phyloP scores from a whole-genome alignment of 2,113 vertebrate species.

The Phainopepla nitens region DNA sequence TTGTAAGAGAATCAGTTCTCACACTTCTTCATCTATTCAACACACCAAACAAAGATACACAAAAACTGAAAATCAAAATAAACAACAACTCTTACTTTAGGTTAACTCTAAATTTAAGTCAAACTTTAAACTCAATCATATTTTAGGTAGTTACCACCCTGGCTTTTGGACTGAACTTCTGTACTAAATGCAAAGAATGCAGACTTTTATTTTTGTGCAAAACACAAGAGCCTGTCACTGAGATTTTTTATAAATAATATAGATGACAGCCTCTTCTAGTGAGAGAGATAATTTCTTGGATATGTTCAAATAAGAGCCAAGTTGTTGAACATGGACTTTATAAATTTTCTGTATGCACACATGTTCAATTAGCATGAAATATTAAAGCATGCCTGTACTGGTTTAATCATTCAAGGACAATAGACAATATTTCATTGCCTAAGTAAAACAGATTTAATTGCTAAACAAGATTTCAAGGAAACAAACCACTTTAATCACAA shows the following conservation, averaged over 20 bases:
- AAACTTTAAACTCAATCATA: background rate
- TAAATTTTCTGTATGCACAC: background rate
- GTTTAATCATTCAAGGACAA: constrained; percentile 61
- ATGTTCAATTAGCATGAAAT: constrained; percentile 11
- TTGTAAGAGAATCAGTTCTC: background rate
- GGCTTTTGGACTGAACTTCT: background rate
- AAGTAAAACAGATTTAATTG: constrained; percentile 73
- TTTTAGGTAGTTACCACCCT: background rate
- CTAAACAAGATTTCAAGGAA: constrained; percentile 71
- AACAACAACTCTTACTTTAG: background rate
- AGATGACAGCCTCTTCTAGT: background rate
- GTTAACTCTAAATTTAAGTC: background rate
- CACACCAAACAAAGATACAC: background rate
- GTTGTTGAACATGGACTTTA: background rate
- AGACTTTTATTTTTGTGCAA: background rate
- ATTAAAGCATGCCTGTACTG: background rate
- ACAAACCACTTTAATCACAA: constrained; percentile 75
- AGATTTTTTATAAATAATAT: background rate
- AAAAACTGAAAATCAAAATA: background rate
- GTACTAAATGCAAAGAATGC: background rate
- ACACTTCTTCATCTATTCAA: background rate
- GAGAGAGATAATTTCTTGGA: background rate
- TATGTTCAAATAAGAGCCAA: background rate
- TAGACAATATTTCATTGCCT: constrained; percentile 58
- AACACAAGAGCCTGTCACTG: background rate